Evolutionary conservation across 2,888 invertebrate species (phyloP).

Genomic region (Mayetiola destructor): DNA sequence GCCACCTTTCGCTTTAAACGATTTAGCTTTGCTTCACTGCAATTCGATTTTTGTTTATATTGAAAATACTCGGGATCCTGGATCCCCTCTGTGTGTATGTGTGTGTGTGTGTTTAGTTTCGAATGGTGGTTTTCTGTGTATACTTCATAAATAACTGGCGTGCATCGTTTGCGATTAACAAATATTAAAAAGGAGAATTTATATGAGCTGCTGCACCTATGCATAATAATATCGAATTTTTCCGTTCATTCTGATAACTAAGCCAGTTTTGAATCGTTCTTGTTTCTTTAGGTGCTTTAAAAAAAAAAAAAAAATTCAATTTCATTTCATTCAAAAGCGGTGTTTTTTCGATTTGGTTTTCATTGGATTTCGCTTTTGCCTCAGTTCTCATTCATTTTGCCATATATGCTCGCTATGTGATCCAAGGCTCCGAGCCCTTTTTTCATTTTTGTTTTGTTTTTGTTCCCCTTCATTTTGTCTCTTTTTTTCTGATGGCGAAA

Average conservation of each 20-base stretch:
- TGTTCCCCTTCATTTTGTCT: background rate
- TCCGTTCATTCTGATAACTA: slow-evolving; percentile 7
- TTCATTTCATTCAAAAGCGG: background rate
- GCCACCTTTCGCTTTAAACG: too few relatives aligned
- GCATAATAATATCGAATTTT: background rate
- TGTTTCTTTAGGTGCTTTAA: too few relatives aligned
- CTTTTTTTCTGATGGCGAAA: background rate
- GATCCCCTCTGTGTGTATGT: too few relatives aligned
- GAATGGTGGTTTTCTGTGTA: background rate
- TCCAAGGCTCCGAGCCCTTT: too few relatives aligned
- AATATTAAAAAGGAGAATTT: background rate
- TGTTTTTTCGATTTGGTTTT: slow-evolving; percentile 2
- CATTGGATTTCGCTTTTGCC: slow-evolving; percentile 1
- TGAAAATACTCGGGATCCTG: too few relatives aligned
- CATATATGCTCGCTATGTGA: too few relatives aligned
- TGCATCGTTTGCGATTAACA: slow-evolving; percentile 10
- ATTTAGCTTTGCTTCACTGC: too few relatives aligned
- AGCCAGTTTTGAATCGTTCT: background rate
- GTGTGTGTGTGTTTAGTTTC: too few relatives aligned
- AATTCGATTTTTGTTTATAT: too few relatives aligned
- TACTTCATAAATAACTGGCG: slow-evolving; percentile 10
- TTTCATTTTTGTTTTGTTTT: background rate
- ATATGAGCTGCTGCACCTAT: background rate
- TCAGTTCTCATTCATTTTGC: background rate
- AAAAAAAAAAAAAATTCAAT: too few relatives aligned